These are phyloP conservation scores for Agrotis segetum DNA, from an alignment of 2,888 invertebrate genomes.

Conservation along the genomic window DNA sequence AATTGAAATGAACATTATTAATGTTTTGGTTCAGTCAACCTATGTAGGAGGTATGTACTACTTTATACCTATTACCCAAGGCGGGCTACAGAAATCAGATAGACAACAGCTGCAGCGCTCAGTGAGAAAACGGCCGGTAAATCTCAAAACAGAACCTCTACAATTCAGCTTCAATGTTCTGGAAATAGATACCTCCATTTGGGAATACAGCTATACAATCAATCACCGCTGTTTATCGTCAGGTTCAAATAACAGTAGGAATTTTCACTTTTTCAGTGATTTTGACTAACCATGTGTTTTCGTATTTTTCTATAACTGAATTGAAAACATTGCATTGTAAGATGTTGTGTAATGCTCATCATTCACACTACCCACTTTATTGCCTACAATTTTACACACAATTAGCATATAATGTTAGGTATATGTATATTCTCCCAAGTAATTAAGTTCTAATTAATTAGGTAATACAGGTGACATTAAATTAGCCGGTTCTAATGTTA, in stretches of 20 bases:
- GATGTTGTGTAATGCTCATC: slow-evolving; percentile 18
- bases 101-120: slow-evolving; percentile 29
- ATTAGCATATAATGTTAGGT: slow-evolving; percentile 23
- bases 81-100: slow-evolving; percentile 27
- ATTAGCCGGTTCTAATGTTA: not conserved
- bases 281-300: too few species aligned
- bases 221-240: not conserved
- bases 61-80: not conserved
- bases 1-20: not conserved
- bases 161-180: not conserved
- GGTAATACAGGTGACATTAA: slow-evolving; percentile 23
- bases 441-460: slow-evolving; percentile 11
- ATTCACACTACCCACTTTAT: slow-evolving; percentile 4
- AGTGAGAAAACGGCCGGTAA: not conserved
- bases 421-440: slow-evolving; percentile 1
- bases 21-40: slow-evolving; percentile 6
- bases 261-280: not conserved
- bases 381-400: slow-evolving; percentile 10
- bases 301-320: not conserved
- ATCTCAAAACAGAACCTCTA: not conserved
- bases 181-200: not conserved
- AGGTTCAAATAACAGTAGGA: not conserved
- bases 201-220: not conserved
- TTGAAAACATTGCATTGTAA: not conserved
- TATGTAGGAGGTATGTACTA: not conserved